Conservation (phyloP, 2,797 vertebrate species). For the Menidia menidia region DNA sequence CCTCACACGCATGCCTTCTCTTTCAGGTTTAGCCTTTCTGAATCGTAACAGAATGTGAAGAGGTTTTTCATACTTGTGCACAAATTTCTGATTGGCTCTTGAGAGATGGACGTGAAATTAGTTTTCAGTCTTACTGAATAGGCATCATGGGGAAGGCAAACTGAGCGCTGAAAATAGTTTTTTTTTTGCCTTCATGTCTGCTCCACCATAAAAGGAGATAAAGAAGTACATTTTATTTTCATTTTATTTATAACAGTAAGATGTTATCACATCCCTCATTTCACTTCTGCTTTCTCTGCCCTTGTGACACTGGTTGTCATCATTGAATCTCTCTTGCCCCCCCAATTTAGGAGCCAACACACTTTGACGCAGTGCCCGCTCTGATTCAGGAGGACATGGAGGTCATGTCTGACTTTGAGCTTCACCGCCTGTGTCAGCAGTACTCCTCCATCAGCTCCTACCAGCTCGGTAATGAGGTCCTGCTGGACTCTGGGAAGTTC, state of each 20-base stretch:
- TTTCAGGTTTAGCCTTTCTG: too few species aligned
- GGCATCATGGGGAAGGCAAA: too few species aligned
- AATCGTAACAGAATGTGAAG: neutral
- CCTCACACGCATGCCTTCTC: too few species aligned
- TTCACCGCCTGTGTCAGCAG: constrained; percentile 92
- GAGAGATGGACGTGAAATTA: too few species aligned
- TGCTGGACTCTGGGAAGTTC: constrained; percentile 97
- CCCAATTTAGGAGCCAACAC: constrained; percentile 90
- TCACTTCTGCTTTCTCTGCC: neutral
- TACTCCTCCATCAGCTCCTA: constrained; percentile 87
- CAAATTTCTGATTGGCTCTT: too few species aligned
- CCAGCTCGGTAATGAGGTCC: constrained; percentile 85
- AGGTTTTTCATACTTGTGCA: neutral
- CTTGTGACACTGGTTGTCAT: neutral
- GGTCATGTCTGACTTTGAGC: constrained; percentile 98
- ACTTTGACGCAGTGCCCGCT: constrained; percentile 89
- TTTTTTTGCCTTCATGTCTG: neutral
- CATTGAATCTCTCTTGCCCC: neutral
- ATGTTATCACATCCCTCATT: neutral
- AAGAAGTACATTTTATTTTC: neutral
- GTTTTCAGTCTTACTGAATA: too few species aligned
- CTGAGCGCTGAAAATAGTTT: too few species aligned
- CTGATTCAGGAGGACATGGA: constrained; percentile 98
- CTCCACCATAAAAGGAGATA: neutral
- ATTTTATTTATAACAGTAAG: neutral